Conservation (phyloP, 2,113 vertebrate genomes). For the Acinonyx jubatus region DNA sequence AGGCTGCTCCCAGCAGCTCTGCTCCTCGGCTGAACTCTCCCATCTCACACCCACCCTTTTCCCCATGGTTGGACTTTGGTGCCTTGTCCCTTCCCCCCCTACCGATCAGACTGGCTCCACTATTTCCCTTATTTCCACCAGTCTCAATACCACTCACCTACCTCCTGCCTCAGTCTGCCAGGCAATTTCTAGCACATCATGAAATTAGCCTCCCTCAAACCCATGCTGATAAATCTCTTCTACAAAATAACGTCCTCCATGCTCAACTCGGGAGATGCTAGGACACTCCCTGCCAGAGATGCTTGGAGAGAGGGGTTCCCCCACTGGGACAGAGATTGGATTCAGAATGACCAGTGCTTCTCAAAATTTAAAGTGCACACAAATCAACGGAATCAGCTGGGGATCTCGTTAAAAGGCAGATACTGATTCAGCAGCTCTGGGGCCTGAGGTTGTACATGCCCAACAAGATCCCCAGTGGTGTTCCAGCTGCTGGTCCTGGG, state of each 20-base stretch:
- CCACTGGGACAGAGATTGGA: background rate
- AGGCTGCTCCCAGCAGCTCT: background rate
- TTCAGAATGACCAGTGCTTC: background rate
- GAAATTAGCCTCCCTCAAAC: background rate
- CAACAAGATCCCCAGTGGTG: background rate
- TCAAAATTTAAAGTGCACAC: background rate
- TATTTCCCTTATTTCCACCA: background rate
- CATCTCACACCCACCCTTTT: background rate
- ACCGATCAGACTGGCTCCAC: background rate
- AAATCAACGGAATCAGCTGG: background rate
- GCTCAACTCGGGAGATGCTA: background rate
- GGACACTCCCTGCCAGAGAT: background rate
- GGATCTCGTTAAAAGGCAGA: background rate
- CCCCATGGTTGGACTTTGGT: background rate
- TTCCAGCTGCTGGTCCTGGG: background rate
- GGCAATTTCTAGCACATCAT: background rate
- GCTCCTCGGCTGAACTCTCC: background rate
- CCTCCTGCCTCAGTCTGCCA: background rate
- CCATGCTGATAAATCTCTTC: background rate
- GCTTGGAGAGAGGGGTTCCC: background rate
- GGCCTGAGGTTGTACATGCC: background rate
- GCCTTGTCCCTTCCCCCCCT: background rate
- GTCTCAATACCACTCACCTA: background rate
- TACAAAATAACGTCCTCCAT: background rate
- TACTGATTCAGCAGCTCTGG: background rate